Evolutionary conservation across 1,140 invertebrate species (phyloP).

Genomic region (Phymorhynchus buccinoides): DNA sequence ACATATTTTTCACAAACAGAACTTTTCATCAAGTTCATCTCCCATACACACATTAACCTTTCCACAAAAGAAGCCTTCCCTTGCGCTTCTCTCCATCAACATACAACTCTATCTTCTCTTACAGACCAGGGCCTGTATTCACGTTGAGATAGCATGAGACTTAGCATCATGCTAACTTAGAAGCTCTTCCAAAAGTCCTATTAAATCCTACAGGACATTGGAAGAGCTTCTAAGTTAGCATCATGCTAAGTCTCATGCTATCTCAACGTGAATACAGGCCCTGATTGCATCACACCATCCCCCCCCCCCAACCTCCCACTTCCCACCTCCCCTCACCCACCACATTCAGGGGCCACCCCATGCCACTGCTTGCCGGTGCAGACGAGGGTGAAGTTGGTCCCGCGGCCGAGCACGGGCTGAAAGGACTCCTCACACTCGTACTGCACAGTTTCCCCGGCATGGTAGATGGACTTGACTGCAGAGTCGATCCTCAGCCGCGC

Average conservation of each 20-base stretch:
- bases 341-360: background rate
- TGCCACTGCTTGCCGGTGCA: background rate
- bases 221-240: too few species aligned
- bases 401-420: background rate
- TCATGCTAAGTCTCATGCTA: too few species aligned
- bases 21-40: too few species aligned
- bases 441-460: background rate
- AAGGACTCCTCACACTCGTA: background rate
- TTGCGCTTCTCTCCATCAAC: too few species aligned
- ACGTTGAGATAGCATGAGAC: too few species aligned
- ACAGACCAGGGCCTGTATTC: too few species aligned
- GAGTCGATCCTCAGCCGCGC: background rate
- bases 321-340: background rate
- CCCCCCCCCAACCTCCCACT: background rate
- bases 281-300: background rate
- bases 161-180: too few species aligned
- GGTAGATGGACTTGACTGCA: constrained; percentile 1
- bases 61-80: too few species aligned
- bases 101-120: too few species aligned
- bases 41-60: background rate
- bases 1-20: too few species aligned
- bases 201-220: too few species aligned
- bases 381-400: background rate
- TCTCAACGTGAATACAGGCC: background rate
- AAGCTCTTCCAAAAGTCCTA: too few species aligned